Percentiles rank a stretch among this genome's conserved stretches.
phyloP scores from a whole-genome alignment of 2,113 vertebrate genomes.

The Rhabdornis inornatus region DNA sequence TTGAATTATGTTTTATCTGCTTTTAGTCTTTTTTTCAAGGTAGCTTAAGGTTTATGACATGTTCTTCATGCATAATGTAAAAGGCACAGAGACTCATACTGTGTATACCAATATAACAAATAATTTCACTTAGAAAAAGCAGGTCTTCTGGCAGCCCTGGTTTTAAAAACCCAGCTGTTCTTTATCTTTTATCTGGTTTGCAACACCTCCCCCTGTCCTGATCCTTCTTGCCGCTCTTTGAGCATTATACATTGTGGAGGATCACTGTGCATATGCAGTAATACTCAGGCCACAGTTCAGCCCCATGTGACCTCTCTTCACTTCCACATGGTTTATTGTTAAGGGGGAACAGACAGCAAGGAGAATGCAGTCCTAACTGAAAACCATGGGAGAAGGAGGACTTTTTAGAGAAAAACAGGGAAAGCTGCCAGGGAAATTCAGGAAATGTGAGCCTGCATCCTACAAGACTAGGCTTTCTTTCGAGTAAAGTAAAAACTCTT shows the following conservation, averaged over 20 bases:
- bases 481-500: neutral
- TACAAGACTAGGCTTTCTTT: neutral
- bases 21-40: neutral
- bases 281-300: neutral
- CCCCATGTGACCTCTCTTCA: fast-evolving
- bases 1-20: neutral
- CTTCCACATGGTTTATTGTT: neutral
- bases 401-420: neutral
- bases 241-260: neutral
- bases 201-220: fast-evolving
- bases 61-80: neutral
- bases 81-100: neutral
- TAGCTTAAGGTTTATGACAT: neutral
- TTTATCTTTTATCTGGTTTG: neutral
- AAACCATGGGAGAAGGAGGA: neutral
- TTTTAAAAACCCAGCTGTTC: neutral
- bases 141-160: neutral
- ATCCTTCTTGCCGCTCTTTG: neutral
- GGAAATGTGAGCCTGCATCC: neutral
- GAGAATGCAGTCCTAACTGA: neutral
- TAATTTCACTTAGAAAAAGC: neutral
- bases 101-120: neutral
- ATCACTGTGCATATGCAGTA: neutral
- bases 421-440: neutral
- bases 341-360: neutral